A percentile compares a stretch with the other conserved stretches of the same genome.
Conservation (phyloP, 1,140 invertebrate species). For the Platorchestia sp. region DNA sequence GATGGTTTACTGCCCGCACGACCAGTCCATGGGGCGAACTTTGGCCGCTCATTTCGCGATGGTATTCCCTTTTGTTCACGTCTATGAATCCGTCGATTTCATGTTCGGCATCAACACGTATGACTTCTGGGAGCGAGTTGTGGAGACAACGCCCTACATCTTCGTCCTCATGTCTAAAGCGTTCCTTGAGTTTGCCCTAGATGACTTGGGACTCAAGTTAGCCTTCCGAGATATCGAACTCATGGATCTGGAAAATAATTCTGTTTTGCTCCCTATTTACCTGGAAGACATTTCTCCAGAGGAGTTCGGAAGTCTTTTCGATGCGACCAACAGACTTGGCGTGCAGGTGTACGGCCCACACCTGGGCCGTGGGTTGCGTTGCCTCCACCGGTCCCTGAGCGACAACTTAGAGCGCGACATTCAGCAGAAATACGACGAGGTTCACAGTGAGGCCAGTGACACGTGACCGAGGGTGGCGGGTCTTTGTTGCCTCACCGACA, state of each 20-base stretch:
- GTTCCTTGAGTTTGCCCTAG: not conserved
- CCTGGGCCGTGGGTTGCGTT: not conserved
- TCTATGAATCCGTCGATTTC: not conserved
- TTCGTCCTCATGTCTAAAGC: not conserved
- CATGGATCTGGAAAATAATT: not conserved
- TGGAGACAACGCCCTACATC: not conserved
- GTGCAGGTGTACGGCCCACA: not conserved
- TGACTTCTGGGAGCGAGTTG: not conserved
- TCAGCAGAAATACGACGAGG: not conserved
- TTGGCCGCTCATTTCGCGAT: not conserved
- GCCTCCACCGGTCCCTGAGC: not conserved
- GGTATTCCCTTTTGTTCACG: not conserved
- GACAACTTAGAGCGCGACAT: not conserved
- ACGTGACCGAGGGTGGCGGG: not conserved
- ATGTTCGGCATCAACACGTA: not conserved
- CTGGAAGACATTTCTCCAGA: not conserved
- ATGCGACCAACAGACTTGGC: not conserved
- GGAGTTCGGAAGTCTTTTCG: not conserved
- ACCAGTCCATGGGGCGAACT: not conserved
- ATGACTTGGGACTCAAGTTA: not conserved
- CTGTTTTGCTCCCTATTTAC: not conserved
- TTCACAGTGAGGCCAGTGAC: not conserved
- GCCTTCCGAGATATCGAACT: not conserved
- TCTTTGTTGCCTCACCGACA: too few relatives aligned
- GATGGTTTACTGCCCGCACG: not conserved